A percentile compares a stretch with the other conserved stretches of the same genome.
These are phyloP conservation scores for Brachypodius melanocephalos DNA, from an alignment of 2,113 vertebrate species.

Conservation along the genomic window DNA sequence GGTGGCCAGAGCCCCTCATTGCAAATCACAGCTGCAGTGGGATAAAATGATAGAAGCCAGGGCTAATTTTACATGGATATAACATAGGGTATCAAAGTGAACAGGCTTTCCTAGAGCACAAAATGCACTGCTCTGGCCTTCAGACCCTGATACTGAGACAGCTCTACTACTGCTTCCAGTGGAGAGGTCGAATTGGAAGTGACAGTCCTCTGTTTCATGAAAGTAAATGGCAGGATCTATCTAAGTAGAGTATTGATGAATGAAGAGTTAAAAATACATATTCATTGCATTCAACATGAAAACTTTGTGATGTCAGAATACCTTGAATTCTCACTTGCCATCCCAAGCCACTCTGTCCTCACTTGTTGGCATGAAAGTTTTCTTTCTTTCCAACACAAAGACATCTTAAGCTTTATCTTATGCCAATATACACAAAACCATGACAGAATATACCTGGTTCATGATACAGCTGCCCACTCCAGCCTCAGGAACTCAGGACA, in stretches of 20 bases:
- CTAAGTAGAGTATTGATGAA: background rate
- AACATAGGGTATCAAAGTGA: background rate
- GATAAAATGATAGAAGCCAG: background rate
- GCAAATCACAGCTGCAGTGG: background rate
- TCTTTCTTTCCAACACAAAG: background rate
- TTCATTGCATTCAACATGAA: background rate
- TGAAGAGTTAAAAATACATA: accelerated
- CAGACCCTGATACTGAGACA: background rate
- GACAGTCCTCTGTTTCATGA: background rate
- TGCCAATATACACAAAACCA: background rate
- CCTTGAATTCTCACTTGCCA: background rate
- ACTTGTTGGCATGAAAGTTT: accelerated
- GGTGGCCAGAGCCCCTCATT: background rate
- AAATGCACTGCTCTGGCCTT: background rate
- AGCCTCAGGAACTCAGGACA: background rate
- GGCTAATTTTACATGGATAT: background rate
- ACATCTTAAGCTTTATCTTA: background rate
- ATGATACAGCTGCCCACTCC: background rate
- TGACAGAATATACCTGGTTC: background rate
- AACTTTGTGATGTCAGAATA: background rate
- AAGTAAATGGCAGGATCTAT: background rate
- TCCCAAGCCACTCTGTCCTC: background rate
- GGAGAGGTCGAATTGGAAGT: background rate
- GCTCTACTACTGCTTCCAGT: background rate
- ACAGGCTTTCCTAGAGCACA: background rate